phyloP scores from a whole-genome alignment of 2,113 vertebrate genomes.

The Picathartes gymnocephalus region DNA sequence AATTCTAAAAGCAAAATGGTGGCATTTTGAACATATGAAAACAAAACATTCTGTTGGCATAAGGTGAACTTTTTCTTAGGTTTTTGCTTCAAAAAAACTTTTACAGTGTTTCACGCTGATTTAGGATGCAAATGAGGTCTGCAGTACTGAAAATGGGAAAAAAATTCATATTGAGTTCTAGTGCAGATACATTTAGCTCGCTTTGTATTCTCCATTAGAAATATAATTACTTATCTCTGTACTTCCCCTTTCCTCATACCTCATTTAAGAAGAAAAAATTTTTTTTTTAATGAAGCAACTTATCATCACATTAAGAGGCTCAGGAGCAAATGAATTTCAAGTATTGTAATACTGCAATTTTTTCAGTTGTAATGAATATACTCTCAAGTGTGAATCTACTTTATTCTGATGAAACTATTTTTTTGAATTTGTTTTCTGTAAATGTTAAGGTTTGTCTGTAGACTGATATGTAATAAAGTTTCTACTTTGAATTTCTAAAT shows the following conservation, averaged over 20 bases:
- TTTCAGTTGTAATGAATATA: not conserved
- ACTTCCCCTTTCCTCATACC: not conserved
- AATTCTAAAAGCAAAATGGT: not conserved
- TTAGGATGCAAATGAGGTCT: not conserved
- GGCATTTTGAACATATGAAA: not conserved
- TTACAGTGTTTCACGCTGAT: not conserved
- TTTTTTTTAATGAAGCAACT: conserved; percentile 15
- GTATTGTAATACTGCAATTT: not conserved
- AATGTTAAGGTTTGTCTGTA: not conserved
- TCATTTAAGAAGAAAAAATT: not conserved
- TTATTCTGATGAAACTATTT: not conserved
- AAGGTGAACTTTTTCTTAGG: not conserved
- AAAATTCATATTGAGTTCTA: not conserved
- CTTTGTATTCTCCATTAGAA: not conserved
- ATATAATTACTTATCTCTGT: not conserved
- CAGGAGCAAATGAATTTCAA: not conserved
- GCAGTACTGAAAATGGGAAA: not conserved
- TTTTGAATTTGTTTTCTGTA: not conserved
- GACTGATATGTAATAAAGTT: not conserved
- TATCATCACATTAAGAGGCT: conserved; percentile 7
- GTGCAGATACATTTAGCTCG: not conserved
- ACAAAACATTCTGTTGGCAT: not conserved
- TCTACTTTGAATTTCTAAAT: not conserved
- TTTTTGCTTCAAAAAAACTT: not conserved
- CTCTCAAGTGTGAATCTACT: not conserved